A percentile compares a stretch with the other conserved stretches of the same genome.
Conservation (phyloP, 2,113 vertebrate species). For the Ivindomyrus marchei region DNA sequence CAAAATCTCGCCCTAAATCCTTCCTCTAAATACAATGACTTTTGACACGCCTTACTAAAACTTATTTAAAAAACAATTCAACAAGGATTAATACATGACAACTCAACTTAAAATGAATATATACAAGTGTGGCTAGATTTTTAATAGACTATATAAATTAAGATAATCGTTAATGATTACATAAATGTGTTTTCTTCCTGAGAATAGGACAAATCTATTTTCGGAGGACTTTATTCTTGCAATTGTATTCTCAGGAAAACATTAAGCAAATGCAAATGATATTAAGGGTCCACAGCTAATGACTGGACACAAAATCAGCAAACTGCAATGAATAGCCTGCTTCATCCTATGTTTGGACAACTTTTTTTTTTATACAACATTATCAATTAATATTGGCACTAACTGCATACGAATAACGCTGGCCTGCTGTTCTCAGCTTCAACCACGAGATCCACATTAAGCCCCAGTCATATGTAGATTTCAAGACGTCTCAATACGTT, state of each 20-base stretch:
- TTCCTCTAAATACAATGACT: background rate
- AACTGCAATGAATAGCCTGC: background rate
- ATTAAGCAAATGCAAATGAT: background rate
- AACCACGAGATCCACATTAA: background rate
- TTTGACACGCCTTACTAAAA: background rate
- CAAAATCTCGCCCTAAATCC: background rate
- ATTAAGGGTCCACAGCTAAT: background rate
- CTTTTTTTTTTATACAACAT: background rate
- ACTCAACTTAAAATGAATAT: background rate
- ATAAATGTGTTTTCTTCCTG: background rate
- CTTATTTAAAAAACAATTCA: background rate
- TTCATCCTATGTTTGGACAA: background rate
- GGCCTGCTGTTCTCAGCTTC: background rate
- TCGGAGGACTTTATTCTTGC: background rate
- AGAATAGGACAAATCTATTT: background rate
- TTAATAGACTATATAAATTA: background rate
- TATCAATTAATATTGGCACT: background rate
- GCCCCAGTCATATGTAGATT: background rate
- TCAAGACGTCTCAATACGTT: background rate
- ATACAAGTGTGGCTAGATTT: background rate
- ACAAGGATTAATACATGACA: background rate
- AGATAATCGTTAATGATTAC: background rate
- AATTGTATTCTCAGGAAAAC: background rate
- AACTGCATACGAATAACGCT: background rate
- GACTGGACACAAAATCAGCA: background rate